Evolutionary conservation across 2,888 invertebrate genomes (phyloP), one percentile per base, ranked within the genome.

Genomic region (Hypolimnas misippus): DNA sequence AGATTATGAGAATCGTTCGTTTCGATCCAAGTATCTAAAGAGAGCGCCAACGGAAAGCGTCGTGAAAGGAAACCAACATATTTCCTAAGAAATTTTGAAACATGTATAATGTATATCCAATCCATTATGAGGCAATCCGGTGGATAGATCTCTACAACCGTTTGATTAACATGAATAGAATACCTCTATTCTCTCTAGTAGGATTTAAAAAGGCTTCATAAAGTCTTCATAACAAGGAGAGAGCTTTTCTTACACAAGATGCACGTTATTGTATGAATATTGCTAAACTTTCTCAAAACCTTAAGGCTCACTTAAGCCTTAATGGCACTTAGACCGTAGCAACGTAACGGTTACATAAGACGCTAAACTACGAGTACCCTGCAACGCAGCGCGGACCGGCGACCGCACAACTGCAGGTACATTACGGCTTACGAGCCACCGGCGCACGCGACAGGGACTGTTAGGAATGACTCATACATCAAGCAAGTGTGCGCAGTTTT

Each of bases 291-390:
- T 46, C 44, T 46, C 44, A 46, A 49, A 49, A 49, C n/a, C 16
- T 29, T n/a, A 49, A 49, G 25, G 14, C 29, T 49, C 44, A 12
- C 14, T 25, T 29, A 49, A 44, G 10, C 49, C 49, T 49, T 49
- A 49, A 49, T 49, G 49, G 44, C 44, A 21, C 19, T 49, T 49
- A 29, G 25, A 25, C n/a, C 25, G 25, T 29, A 16, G 12, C 14
- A 21, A 49, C 49, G 49, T 49, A 49, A 49, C 14, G 49, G 49
- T 49, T 49, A 49, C 49, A 49, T 49, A 58, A 58, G 57, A 17
- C 50, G 17, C 44, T 29, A n/a, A n/a, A n/a, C n/a, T n/a, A n/a
- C n/a, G n/a, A n/a, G n/a, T n/a, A n/a, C n/a, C n/a, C n/a, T n/a
- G n/a, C n/a, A n/a, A 14, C 51, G 51, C 16, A 33, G 33, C 12